Evolutionary conservation across 2,113 vertebrate species (phyloP), one percentile per base, ranked within the genome.

Genomic region (Enhydra lutris): DNA sequence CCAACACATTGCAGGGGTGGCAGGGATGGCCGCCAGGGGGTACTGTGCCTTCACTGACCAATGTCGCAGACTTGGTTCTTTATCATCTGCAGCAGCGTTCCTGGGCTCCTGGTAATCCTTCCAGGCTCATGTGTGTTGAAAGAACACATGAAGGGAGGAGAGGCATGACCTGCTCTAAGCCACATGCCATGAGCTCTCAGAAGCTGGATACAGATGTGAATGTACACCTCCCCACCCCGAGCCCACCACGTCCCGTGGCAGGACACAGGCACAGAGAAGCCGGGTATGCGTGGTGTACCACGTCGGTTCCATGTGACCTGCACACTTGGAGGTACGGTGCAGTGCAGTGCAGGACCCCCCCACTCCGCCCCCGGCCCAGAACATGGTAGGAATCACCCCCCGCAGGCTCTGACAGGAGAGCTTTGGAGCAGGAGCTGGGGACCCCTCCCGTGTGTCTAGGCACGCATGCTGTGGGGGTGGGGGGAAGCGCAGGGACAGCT

Each of bases 11-110:
- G n/a, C 47, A 23, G 14, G 65, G 71, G 57, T 11, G 1, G 47
- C 47, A 23, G 14, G 59, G 63, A 50, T 0, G 2, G 2, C 18
- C 1, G 0, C 78, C 20, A 34, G 23, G 61, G 59, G 73, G 20
- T 0, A 0, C 52, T 17, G 3, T 0, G 5, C 18, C 26, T 6
- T 14, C 26, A 8, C 31, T 1, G 1, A 12, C 0, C 3, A 34
- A 20, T 1, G 24, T 45, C 81, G 8, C 0, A 0, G 50, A 34
- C n/a, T 14, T 34, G 6, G 0, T 24, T 15, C 73, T 31, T 57
- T 36, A 31, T 47, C 55, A 1, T 21, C 76, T 47, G 31, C 39
- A 4, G 55, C 42, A 9, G 1, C 7, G 0, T 14, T 23, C 63
- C 5, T 24, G 4, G 3, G 2, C 45, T 59, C 29, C 67, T 24